These are phyloP conservation scores for Camelus dromedarius DNA, from an alignment of 2,113 vertebrate genomes.

Conservation along the genomic window DNA sequence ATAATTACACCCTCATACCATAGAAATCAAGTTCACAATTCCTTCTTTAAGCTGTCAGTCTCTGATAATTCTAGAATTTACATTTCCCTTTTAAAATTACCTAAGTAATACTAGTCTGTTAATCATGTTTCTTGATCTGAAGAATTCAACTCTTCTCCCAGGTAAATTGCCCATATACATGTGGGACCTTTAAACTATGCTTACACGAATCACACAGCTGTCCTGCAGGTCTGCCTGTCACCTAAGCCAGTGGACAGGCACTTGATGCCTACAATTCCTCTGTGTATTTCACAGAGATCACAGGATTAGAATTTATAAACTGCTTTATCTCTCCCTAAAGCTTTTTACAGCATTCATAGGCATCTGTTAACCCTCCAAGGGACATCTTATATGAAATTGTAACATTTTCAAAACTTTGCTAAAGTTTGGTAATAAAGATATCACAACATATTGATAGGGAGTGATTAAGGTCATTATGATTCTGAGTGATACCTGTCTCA, in stretches of 20 bases:
- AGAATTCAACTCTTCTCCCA: not conserved
- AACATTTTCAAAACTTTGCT: not conserved
- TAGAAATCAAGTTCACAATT: not conserved
- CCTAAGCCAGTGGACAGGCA: not conserved
- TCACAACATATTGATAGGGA: not conserved
- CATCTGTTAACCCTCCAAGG: not conserved
- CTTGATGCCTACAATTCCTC: not conserved
- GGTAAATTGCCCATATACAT: fast-evolving
- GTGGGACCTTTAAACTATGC: not conserved
- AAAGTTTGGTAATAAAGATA: not conserved
- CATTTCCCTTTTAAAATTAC: not conserved
- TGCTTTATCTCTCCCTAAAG: not conserved
- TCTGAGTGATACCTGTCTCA: not conserved
- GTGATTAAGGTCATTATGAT: not conserved
- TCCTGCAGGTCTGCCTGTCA: not conserved
- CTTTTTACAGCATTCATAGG: not conserved
- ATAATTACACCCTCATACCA: not conserved
- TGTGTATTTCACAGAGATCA: not conserved
- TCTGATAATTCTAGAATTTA: not conserved
- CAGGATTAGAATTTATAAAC: not conserved
- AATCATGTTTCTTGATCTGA: not conserved
- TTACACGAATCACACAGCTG: not conserved
- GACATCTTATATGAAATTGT: not conserved
- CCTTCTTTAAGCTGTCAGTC: not conserved
- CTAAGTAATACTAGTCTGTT: not conserved